Percentiles rank a stretch among this genome's conserved stretches.
These are phyloP conservation scores for Charanyca ferruginea DNA, from an alignment of 2,888 invertebrate genomes.

Conservation along the genomic window DNA sequence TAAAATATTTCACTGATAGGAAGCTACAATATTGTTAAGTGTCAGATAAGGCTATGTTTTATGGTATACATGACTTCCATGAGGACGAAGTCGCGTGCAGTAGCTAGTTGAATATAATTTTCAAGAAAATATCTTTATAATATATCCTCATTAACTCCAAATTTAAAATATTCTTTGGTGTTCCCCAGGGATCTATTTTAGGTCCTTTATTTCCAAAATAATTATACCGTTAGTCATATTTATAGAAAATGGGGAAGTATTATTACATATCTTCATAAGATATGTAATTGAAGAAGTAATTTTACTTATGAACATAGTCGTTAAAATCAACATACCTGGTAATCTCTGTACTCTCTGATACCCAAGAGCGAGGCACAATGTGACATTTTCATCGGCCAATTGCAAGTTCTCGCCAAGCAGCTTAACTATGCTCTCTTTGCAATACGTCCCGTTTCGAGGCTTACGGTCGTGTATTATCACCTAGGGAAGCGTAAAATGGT, in stretches of 20 bases:
- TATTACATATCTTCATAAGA: too few species aligned
- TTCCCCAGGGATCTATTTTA: conserved; percentile 22
- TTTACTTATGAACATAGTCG: too few species aligned
- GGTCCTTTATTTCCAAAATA: conserved; percentile 7
- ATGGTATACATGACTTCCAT: too few species aligned
- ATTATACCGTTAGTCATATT: background rate
- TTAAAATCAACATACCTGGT: conserved; percentile 77
- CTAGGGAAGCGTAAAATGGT: conserved; percentile 68
- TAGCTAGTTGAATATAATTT: background rate
- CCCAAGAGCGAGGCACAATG: conserved; percentile 87
- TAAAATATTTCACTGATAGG: too few species aligned
- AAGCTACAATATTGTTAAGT: too few species aligned
- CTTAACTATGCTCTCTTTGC: conserved; percentile 88
- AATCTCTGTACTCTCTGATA: conserved; percentile 88
- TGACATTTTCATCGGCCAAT: conserved; percentile 88
- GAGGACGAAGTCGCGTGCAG: too few species aligned
- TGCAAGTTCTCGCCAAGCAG: conserved; percentile 87
- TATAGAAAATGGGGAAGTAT: too few species aligned
- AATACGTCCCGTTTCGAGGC: conserved; percentile 88
- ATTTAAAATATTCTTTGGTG: background rate
- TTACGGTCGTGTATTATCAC: conserved; percentile 89
- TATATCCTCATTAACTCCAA: background rate
- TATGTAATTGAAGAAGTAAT: background rate
- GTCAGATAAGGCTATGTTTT: too few species aligned
- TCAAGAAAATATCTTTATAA: background rate